These are phyloP conservation scores for Choloepus hoffmanni DNA, from an alignment of 2,113 vertebrate genomes.

Conservation along the genomic window DNA sequence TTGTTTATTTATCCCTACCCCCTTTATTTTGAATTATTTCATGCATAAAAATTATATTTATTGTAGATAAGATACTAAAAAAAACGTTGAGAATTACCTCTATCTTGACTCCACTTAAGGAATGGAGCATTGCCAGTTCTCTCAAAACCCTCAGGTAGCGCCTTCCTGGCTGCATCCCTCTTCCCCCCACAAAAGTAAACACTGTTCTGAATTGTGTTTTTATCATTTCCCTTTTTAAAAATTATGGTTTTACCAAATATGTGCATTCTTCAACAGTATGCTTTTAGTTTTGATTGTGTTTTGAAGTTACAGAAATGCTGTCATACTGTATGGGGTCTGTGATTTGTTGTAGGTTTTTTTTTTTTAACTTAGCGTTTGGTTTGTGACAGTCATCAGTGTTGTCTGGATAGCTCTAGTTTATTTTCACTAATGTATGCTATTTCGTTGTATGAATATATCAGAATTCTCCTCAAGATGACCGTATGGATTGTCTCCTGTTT, in stretches of 20 bases:
- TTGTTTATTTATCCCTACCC: neutral
- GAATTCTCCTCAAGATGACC: neutral
- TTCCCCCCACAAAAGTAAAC: neutral
- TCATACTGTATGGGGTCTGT: neutral
- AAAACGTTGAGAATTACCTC: neutral
- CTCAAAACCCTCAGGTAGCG: neutral
- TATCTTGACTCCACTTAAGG: slow-evolving; percentile 29
- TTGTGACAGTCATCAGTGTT: neutral
- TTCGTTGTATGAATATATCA: neutral
- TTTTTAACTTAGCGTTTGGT: neutral
- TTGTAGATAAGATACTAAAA: neutral
- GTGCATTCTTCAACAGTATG: neutral
- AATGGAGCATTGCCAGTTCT: neutral
- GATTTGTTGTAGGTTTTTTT: neutral
- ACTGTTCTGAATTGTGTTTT: slow-evolving; percentile 18
- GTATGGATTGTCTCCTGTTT: slow-evolving; percentile 29
- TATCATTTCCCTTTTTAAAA: slow-evolving; percentile 21
- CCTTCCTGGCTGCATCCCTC: neutral
- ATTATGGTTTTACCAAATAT: neutral
- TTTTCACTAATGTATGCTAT: neutral
- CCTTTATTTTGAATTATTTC: slow-evolving; percentile 4
- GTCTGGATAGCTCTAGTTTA: neutral
- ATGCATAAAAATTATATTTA: neutral
- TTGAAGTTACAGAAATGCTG: slow-evolving; percentile 41
- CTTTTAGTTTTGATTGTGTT: slow-evolving; percentile 38